These are phyloP conservation scores for Venturia canescens DNA, from an alignment of 1,140 invertebrate species.

Conservation along the genomic window DNA sequence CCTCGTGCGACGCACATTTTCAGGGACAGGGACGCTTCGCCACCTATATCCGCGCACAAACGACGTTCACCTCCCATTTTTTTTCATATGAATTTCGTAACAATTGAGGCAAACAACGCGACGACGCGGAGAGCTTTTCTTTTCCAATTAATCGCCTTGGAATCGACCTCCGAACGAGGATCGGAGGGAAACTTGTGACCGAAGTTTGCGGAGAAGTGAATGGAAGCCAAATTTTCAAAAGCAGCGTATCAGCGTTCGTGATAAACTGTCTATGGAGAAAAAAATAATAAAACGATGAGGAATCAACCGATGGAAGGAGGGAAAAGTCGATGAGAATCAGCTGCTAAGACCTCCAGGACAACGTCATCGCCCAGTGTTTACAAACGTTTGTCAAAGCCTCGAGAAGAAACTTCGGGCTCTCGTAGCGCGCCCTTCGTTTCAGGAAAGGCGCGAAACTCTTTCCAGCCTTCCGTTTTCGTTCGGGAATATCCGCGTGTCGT, in stretches of 20 bases:
- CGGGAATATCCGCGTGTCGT: neutral
- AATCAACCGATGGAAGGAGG: neutral
- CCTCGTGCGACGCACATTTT: slow-evolving; percentile 25
- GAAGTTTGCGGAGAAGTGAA: too few relatives aligned
- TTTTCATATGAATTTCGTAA: slow-evolving; percentile 16
- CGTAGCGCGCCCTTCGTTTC: neutral
- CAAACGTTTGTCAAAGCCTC: slow-evolving; percentile 30
- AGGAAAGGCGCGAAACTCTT: neutral
- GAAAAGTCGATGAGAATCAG: neutral
- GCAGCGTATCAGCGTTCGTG: neutral
- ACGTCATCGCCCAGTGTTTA: slow-evolving; percentile 8
- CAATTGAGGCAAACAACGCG: neutral
- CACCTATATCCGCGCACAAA: slow-evolving; percentile 14
- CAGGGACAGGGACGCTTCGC: slow-evolving; percentile 48
- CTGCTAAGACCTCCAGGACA: neutral
- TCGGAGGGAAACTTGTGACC: too few relatives aligned
- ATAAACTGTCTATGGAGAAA: neutral
- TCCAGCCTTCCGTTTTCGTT: neutral
- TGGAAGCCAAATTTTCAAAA: neutral
- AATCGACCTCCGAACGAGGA: too few relatives aligned
- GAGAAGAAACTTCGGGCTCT: neutral
- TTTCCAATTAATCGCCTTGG: neutral
- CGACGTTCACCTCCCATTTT: slow-evolving; percentile 26
- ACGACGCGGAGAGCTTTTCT: neutral
- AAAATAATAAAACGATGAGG: neutral